Evolutionary conservation across 1,140 invertebrate species (phyloP).

Genomic region (Bradysia coprophila): DNA sequence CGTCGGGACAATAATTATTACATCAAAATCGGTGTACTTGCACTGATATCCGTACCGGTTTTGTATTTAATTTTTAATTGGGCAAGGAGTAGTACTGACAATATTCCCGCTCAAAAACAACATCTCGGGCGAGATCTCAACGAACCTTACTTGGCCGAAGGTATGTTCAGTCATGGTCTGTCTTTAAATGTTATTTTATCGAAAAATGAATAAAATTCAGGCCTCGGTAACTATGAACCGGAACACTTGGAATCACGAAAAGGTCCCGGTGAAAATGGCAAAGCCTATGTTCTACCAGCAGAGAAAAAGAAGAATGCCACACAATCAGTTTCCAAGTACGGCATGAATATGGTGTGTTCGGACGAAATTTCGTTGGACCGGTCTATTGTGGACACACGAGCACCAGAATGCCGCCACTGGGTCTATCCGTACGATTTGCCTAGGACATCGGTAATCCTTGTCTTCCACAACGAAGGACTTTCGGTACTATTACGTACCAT

Average conservation of each 20-base stretch:
- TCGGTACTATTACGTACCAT: slow-evolving; percentile 88
- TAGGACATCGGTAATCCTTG: slow-evolving; percentile 85
- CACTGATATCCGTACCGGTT: no score
- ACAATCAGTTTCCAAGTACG: slow-evolving; percentile 70
- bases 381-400: slow-evolving; percentile 69
- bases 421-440: slow-evolving; percentile 82
- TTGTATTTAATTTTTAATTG: no score
- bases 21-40: no score
- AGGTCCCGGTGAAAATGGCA: slow-evolving; percentile 71
- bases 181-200: no score
- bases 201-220: no score
- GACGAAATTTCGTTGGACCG: slow-evolving; percentile 75
- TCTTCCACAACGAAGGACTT: slow-evolving; percentile 98
- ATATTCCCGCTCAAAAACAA: no score
- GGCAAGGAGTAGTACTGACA: no score
- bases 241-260: slow-evolving; percentile 29
- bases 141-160: no score
- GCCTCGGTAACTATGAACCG: slow-evolving; percentile 48
- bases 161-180: no score
- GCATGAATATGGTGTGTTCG: slow-evolving; percentile 95
- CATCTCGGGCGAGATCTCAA: no score
- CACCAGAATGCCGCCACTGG: slow-evolving; percentile 90
- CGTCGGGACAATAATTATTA: no score
- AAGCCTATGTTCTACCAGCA: slow-evolving; percentile 12
- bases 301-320: slow-evolving; percentile 47